phyloP scores from a whole-genome alignment of 2,888 invertebrate genomes.

The Coremacera marginata region DNA sequence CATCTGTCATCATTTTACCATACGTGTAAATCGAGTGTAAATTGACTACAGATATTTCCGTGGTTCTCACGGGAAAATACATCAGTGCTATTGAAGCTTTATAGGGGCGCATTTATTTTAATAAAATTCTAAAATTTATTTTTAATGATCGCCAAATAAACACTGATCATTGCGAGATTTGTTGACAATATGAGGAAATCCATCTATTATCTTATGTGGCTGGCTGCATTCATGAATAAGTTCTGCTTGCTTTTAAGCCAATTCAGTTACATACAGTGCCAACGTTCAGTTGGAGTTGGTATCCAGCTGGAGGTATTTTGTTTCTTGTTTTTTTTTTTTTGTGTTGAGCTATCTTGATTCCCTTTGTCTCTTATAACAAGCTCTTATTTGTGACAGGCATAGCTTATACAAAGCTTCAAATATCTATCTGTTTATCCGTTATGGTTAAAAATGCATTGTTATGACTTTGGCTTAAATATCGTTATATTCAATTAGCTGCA shows the following conservation, averaged over 20 bases:
- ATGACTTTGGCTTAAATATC: conserved; percentile 10
- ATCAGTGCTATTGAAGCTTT: background rate
- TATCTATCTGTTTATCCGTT: background rate
- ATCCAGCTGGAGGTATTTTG: too few relatives aligned
- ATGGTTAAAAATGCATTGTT: conserved; percentile 20
- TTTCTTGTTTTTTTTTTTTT: background rate
- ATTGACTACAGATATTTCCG: background rate
- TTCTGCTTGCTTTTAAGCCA: background rate
- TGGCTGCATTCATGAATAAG: background rate
- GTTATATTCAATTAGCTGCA: conserved; percentile 30
- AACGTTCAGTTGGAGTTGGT: too few relatives aligned
- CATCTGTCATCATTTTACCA: background rate
- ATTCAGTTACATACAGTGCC: too few relatives aligned
- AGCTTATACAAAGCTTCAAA: background rate
- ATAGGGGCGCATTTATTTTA: background rate
- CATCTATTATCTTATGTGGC: background rate
- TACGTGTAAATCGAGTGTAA: background rate
- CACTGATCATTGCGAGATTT: too few relatives aligned
- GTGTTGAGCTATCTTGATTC: background rate
- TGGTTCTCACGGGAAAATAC: conserved; percentile 7
- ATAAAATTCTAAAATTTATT: background rate
- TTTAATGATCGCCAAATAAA: background rate
- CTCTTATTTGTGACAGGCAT: conserved; percentile 19
- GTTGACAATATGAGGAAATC: background rate
- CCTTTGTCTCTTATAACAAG: conserved; percentile 10